A percentile compares a stretch with the other conserved stretches of the same genome.
phyloP scores from a whole-genome alignment of 2,888 invertebrate genomes.

The Mechanitis mazaeus region DNA sequence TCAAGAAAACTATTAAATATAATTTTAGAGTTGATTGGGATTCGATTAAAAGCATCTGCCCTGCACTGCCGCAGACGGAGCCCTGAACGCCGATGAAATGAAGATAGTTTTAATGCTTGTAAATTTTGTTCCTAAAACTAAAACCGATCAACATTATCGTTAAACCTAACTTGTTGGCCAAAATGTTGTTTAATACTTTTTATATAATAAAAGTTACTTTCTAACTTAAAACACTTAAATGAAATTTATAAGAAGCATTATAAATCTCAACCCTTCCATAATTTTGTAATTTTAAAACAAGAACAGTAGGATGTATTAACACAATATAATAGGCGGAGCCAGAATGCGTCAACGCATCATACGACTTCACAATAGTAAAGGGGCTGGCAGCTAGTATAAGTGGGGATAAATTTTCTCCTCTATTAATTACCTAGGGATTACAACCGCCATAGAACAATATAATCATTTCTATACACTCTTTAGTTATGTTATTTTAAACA shows the following conservation, averaged over 20 bases:
- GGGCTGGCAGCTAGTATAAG: conserved; percentile 26
- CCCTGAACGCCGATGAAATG: conserved; percentile 63
- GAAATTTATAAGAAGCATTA: too few species aligned
- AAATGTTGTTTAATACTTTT: conserved; percentile 26
- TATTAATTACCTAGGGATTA: conserved; percentile 23
- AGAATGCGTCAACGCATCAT: conserved; percentile 45
- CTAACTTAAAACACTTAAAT: conserved; percentile 7
- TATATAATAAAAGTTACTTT: not conserved
- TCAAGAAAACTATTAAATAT: conserved; percentile 64
- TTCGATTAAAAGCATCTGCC: conserved; percentile 69
- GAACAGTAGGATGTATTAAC: conserved; percentile 50
- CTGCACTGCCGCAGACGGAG: conserved; percentile 42
- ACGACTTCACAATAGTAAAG: conserved; percentile 24
- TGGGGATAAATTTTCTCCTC: conserved; percentile 27
- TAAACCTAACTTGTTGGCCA: conserved; percentile 54
- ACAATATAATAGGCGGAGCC: conserved; percentile 46
- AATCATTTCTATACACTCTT: conserved; percentile 8
- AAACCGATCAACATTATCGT: conserved; percentile 62
- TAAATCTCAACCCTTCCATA: conserved; percentile 38
- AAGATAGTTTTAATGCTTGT: conserved; percentile 74
- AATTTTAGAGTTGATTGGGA: conserved; percentile 65
- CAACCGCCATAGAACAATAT: conserved; percentile 28
- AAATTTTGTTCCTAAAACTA: conserved; percentile 64
- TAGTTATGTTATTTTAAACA: too few species aligned
- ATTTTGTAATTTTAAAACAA: conserved; percentile 51